Evolutionary conservation across 2,888 invertebrate species (phyloP).

Genomic region (Hemistola chrysoprasaria): DNA sequence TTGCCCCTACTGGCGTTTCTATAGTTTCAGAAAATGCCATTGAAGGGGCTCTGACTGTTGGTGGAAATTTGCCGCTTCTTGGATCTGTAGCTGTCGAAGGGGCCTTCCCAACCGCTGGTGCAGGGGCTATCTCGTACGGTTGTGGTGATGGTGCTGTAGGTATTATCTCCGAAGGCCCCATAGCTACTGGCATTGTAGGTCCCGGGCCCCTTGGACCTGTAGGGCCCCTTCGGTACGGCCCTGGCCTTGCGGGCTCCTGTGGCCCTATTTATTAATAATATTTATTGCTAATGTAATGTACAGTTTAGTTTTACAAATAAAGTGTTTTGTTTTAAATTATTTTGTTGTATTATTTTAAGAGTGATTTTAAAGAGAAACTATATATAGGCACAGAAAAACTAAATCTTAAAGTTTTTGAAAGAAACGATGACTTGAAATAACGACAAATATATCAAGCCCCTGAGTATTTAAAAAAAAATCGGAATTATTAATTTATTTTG

Average conservation of each 20-base stretch:
- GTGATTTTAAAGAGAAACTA: too few species aligned
- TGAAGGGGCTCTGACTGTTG: constrained; percentile 37
- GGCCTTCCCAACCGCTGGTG: constrained; percentile 36
- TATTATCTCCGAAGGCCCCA: constrained; percentile 19
- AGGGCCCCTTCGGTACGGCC: too few species aligned
- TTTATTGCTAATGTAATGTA: neutral
- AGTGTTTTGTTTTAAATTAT: neutral
- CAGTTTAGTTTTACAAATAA: constrained; percentile 8
- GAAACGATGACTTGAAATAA: too few species aligned
- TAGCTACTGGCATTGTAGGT: constrained; percentile 19
- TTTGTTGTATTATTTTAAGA: too few species aligned
- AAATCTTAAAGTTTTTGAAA: too few species aligned
- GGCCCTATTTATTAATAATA: too few species aligned
- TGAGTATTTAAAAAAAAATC: too few species aligned
- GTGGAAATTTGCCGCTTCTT: constrained; percentile 45
- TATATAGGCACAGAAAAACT: too few species aligned
- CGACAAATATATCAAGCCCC: too few species aligned
- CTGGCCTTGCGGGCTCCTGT: too few species aligned
- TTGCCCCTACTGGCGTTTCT: constrained; percentile 42
- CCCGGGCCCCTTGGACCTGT: constrained; percentile 1
- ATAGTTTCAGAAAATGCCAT: constrained; percentile 49
- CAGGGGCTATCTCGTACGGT: constrained; percentile 37
- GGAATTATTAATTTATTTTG: too few species aligned
- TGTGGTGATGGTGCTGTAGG: constrained; percentile 35
- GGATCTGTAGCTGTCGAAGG: constrained; percentile 44